phyloP scores from a whole-genome alignment of 2,113 vertebrate genomes.

The Clinocottus analis region DNA sequence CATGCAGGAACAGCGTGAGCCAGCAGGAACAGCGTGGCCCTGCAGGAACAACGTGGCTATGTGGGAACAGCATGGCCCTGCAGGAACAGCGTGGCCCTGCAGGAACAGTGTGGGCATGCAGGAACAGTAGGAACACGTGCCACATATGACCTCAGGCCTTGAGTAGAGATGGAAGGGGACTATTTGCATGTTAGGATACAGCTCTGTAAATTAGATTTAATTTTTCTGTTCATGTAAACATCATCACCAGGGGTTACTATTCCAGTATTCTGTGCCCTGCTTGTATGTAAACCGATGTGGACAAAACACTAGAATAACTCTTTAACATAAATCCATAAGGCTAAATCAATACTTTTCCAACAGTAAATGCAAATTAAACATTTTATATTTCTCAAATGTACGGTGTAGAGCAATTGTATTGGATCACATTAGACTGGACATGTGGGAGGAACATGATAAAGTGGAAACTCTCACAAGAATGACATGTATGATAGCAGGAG shows the following conservation, averaged over 20 bases:
- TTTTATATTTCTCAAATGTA: not conserved
- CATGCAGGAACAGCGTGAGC: not conserved
- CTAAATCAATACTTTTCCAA: no score
- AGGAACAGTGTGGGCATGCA: not conserved
- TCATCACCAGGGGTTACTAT: no score
- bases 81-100: not conserved
- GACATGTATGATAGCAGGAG: not conserved
- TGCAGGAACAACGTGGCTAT: not conserved
- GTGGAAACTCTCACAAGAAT: not conserved
- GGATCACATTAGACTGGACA: not conserved
- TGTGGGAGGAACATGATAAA: not conserved
- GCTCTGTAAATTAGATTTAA: no score
- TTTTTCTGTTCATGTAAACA: no score
- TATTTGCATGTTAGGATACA: not conserved
- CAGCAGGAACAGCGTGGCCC: not conserved
- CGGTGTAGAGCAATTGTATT: not conserved
- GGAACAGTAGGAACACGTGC: constrained; percentile 6
- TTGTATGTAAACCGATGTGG: no score
- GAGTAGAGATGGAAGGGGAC: not conserved
- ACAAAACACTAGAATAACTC: not conserved
- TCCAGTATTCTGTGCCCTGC: no score
- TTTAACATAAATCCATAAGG: no score
- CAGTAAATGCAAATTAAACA: not conserved
- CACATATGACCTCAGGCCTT: not conserved
- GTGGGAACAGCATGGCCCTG: no score